Evolutionary conservation across 2,113 vertebrate species (phyloP).

Genomic region (Lophotis ruficrista): DNA sequence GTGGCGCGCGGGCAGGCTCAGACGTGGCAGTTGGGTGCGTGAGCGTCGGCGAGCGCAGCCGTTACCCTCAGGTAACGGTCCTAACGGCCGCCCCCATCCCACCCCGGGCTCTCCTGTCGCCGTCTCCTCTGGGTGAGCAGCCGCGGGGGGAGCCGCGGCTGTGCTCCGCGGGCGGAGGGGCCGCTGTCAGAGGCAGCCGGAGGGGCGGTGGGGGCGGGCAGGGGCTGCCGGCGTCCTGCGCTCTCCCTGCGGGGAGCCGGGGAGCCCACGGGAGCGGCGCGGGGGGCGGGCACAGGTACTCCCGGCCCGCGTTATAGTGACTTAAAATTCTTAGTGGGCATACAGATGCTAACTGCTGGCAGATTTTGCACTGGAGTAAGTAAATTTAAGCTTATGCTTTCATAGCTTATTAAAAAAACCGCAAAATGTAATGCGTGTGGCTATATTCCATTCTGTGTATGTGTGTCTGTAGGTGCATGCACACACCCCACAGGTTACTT

Average conservation of each 20-base stretch:
- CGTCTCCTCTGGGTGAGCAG: neutral
- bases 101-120: no score
- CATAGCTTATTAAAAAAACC: neutral
- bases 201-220: neutral
- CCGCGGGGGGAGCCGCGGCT: neutral
- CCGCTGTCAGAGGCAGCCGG: neutral
- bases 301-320: rapidly evolving
- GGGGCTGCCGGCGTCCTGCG: no score
- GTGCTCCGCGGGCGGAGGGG: neutral
- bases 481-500: rapidly evolving
- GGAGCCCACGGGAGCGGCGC: neutral
- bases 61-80: neutral
- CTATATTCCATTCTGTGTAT: rapidly evolving
- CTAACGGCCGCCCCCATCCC: neutral
- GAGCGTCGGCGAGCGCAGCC: neutral
- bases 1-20: neutral
- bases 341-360: rapidly evolving
- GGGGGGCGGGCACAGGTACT: neutral
- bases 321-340: neutral
- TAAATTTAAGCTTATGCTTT: no score
- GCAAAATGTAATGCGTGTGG: rapidly evolving
- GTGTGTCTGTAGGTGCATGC: rapidly evolving
- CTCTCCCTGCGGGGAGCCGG: neutral
- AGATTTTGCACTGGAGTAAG: neutral
- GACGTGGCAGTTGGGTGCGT: neutral